A percentile compares a stretch with the other conserved stretches of the same genome.
Conservation (phyloP, 2,797 vertebrate species). For the Tympanoctomys barrerae region DNA sequence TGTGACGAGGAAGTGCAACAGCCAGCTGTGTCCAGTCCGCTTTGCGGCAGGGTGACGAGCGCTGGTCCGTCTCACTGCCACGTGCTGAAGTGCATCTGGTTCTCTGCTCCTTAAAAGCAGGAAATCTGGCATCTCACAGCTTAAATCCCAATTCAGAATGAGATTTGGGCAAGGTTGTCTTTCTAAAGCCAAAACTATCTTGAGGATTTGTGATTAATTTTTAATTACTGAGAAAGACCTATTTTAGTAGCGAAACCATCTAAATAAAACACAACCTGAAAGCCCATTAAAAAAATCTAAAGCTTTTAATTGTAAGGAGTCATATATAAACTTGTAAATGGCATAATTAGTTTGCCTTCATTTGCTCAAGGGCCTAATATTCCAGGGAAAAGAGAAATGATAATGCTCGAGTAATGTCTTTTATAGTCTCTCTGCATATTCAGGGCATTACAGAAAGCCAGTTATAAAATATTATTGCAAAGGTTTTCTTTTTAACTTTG, state of each 20-base stretch:
- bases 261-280: constrained; percentile 65
- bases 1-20: fast-evolving
- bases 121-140: background rate
- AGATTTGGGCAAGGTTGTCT: background rate
- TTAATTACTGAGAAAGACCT: constrained; percentile 51
- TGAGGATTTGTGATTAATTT: constrained; percentile 29
- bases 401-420: constrained; percentile 38
- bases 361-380: constrained; percentile 75
- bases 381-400: constrained; percentile 63
- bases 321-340: constrained; percentile 55
- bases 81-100: fast-evolving
- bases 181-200: constrained; percentile 28
- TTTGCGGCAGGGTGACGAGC: background rate
- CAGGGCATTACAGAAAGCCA: background rate
- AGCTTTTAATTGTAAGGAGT: background rate
- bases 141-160: background rate
- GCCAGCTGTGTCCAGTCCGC: no score
- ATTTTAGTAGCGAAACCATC: constrained; percentile 10
- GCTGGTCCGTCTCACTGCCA: no score
- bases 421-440: constrained; percentile 55
- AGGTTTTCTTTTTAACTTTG: constrained; percentile 53
- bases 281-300: constrained; percentile 60
- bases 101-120: background rate
- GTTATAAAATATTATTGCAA: constrained; percentile 9
- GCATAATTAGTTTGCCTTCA: constrained; percentile 54